Evolutionary conservation across 1,140 invertebrate species (phyloP).

Genomic region (Nephotettix cincticeps): DNA sequence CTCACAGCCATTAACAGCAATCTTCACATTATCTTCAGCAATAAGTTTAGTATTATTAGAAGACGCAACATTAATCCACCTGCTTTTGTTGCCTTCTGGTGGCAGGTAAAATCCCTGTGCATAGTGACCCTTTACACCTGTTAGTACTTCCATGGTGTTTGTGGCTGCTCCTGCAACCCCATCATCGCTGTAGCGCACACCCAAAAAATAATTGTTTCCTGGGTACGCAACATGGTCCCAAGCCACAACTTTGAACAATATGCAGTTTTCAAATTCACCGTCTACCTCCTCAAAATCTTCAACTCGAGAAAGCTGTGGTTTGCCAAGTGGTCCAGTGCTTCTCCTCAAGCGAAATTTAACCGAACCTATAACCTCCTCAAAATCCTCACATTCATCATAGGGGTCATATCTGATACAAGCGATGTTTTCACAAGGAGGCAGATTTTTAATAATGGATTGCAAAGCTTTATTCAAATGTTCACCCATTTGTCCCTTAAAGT

Average conservation of each 20-base stretch:
- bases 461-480: slow-evolving; percentile 2
- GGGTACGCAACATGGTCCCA: slow-evolving; percentile 16
- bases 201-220: slow-evolving; percentile 1
- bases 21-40: background rate
- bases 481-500: slow-evolving; percentile 10
- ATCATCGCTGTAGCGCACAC: background rate
- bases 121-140: background rate
- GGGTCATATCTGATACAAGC: slow-evolving; percentile 10
- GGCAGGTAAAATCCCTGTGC: background rate
- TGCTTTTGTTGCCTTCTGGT: background rate
- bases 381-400: slow-evolving; percentile 4
- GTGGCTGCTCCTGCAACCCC: slow-evolving; percentile 18
- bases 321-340: background rate
- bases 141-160: slow-evolving; percentile 11
- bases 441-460: background rate
- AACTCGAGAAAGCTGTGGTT: background rate
- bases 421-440: background rate
- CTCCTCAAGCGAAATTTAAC: background rate
- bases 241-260: slow-evolving; percentile 12
- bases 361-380: background rate
- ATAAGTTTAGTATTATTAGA: background rate
- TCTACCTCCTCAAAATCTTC: background rate
- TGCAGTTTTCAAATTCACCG: slow-evolving; percentile 12
- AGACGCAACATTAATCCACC: background rate
- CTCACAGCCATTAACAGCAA: background rate